Evolutionary conservation across 2,888 invertebrate genomes (phyloP).

Genomic region (Allygus modestus): DNA sequence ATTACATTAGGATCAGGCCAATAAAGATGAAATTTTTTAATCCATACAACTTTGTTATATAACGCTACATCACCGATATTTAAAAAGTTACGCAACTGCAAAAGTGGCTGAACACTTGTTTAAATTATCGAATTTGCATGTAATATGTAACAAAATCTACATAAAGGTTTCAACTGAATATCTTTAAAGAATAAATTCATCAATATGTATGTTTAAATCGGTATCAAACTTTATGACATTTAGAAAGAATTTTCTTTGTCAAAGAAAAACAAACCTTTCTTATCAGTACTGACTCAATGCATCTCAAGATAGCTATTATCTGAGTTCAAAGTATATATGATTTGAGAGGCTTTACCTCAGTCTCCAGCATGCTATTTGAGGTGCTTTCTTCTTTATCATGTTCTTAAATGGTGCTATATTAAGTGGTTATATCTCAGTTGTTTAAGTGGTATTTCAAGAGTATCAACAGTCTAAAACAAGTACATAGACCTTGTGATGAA

Average conservation of each 20-base stretch:
- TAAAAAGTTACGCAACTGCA: background rate
- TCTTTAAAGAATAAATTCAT: background rate
- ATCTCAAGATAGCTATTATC: constrained; percentile 42
- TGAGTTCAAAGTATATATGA: constrained; percentile 28
- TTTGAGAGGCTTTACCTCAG: constrained; percentile 17
- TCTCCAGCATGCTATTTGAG: constrained; percentile 2
- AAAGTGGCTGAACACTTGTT: background rate
- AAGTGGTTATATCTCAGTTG: background rate
- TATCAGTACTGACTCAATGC: constrained; percentile 29
- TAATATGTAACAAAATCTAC: background rate
- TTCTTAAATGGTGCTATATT: background rate
- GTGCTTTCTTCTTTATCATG: constrained; percentile 6
- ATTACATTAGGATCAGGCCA: no score
- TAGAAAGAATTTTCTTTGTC: constrained; percentile 21
- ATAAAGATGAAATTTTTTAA: background rate
- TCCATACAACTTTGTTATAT: background rate
- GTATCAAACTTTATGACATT: constrained; percentile 32
- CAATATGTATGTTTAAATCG: background rate
- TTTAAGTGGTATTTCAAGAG: no score
- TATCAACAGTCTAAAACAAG: no score
- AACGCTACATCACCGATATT: background rate
- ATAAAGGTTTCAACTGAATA: background rate
- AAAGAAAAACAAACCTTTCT: constrained; percentile 25
- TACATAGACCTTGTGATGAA: no score
- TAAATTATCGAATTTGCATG: background rate